Evolutionary conservation across 2,888 invertebrate genomes (phyloP).

Genomic region (Biston stratarius): DNA sequence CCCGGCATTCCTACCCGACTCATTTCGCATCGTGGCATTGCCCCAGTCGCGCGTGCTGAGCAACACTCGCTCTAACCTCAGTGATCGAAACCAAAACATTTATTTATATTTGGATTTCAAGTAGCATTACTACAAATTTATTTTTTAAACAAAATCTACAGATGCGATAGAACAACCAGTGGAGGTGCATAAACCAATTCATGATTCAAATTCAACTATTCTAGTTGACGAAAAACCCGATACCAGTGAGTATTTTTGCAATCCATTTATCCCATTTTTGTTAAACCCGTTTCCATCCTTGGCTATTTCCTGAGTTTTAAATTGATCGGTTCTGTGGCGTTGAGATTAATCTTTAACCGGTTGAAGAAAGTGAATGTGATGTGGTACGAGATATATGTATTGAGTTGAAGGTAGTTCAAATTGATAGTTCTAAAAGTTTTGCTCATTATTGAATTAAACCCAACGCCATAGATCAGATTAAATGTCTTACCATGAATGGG

Average conservation of each 20-base stretch:
- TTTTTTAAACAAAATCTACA: slow-evolving; percentile 79
- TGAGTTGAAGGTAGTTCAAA: slow-evolving; percentile 35
- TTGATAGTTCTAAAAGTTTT: slow-evolving; percentile 1
- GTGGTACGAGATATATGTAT: slow-evolving; percentile 31
- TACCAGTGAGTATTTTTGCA: slow-evolving; percentile 80
- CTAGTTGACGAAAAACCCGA: slow-evolving; percentile 76
- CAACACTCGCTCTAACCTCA: slow-evolving; percentile 43
- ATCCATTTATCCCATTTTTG: slow-evolving; percentile 57
- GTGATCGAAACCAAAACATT: slow-evolving; percentile 48
- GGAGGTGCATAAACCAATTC: slow-evolving; percentile 79
- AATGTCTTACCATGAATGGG: slow-evolving; percentile 67
- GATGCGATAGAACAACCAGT: slow-evolving; percentile 78
- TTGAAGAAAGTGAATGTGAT: slow-evolving; percentile 65
- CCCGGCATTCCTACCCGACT: slow-evolving; percentile 55
- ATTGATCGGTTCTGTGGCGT: slow-evolving; percentile 67
- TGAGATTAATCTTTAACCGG: slow-evolving; percentile 49
- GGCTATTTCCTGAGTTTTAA: slow-evolving; percentile 53
- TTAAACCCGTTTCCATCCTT: slow-evolving; percentile 60
- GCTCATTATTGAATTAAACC: slow-evolving; percentile 32
- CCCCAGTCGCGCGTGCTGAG: slow-evolving; percentile 58
- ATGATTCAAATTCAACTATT: slow-evolving; percentile 75
- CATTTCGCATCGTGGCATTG: slow-evolving; percentile 68
- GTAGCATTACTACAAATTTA: slow-evolving; percentile 60
- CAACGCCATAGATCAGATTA: slow-evolving; percentile 62
- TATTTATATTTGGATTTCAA: slow-evolving; percentile 41